Evolutionary conservation across 1,140 invertebrate species (phyloP), one percentile per base, ranked within the genome.

Genomic region (Pseudomyrmex sp.): DNA sequence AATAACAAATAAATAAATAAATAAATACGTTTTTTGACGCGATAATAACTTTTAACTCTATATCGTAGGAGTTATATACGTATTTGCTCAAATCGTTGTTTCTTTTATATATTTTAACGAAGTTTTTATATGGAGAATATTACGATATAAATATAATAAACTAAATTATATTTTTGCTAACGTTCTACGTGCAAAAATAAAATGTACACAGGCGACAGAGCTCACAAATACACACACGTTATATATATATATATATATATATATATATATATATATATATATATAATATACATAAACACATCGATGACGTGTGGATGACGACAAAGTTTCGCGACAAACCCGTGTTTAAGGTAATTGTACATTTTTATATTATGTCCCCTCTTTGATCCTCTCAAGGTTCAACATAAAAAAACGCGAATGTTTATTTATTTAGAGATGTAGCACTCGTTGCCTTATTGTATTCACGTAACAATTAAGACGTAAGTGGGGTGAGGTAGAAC

Each of bases 41-140:
- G 90, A 86, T 88, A 7, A 35, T 35, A 80, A 89, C 79, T 90
- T 88, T 90, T 84, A 88, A 88, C 79, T 91, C 35, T 35, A 35
- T 35, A 90, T 82, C 66, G 48, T 92, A 89, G 76, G 88, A 87
- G 80, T 35, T 35, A 35, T 7, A 88, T 90, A 92, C 88, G 90
- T 92, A 91, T 90, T 93, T 93, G 92, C 92, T 93, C 91, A 93
- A 93, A 93, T 93, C 92, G 92, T 93, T 94, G 90, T 92, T 93
- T 93, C 91, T 92, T 93, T 92, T 92, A 91, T 91, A 94, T 91
- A 93, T 93, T 93, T 93, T 93, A 93, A 94, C 84, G 69, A 92
- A 91, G 91, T 91, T 93, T 93, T 90, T 90, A 90, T 87, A 91
- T 89, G 68, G 56, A 89, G 89, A 92, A 89, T 90, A 89, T 91